Conservation (phyloP, 1,140 invertebrate species). For the Holotrichia oblita region DNA sequence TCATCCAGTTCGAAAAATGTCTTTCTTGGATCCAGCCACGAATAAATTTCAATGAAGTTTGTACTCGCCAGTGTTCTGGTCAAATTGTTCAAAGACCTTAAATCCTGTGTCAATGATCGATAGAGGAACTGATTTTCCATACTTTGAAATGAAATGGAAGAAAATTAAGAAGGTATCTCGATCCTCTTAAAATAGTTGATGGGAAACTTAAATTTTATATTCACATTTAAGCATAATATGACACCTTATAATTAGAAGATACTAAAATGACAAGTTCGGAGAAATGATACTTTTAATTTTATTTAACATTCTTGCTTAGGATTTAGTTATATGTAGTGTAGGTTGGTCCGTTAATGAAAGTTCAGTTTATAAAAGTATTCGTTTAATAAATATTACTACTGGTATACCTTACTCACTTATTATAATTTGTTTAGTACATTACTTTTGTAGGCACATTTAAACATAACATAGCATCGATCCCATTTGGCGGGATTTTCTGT, state of each 20-base stretch:
- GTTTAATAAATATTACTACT: too few relatives aligned
- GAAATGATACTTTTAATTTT: too few relatives aligned
- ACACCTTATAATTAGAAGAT: background rate
- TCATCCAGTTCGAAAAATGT: conserved; percentile 4
- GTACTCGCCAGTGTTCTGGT: background rate
- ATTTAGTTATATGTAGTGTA: too few relatives aligned
- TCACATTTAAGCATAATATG: background rate
- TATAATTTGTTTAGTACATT: too few relatives aligned
- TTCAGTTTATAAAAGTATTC: too few relatives aligned
- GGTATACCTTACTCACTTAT: too few relatives aligned
- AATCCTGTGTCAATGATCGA: background rate
- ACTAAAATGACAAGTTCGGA: background rate
- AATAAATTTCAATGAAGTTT: background rate
- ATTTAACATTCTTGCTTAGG: too few relatives aligned
- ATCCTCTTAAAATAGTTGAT: background rate
- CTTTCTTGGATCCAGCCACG: conserved; percentile 19
- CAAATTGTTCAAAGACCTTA: conserved; percentile 8
- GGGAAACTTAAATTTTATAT: conserved; percentile 2
- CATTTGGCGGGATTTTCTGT: too few relatives aligned
- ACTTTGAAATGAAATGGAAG: background rate
- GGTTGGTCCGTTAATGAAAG: too few relatives aligned
- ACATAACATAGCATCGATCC: too few relatives aligned
- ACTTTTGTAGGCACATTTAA: too few relatives aligned
- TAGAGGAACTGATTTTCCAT: conserved; percentile 17
- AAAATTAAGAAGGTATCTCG: background rate